phyloP scores from a whole-genome alignment of 2,797 vertebrate genomes.

The Bufotes viridis region DNA sequence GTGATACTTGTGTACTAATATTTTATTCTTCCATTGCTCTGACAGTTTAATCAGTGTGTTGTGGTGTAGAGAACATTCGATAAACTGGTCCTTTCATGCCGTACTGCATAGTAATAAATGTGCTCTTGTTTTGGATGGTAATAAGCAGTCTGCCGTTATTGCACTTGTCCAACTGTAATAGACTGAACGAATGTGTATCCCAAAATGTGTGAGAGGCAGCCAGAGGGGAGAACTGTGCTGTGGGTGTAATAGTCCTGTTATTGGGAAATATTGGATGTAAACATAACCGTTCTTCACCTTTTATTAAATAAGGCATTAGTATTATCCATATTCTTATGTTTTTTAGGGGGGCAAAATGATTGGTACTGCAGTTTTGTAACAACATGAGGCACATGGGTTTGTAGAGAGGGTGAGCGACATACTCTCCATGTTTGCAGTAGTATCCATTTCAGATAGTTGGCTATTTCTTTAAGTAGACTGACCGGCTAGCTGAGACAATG shows the following conservation, averaged over 20 bases:
- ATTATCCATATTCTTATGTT: neutral
- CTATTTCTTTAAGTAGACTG: too few species aligned
- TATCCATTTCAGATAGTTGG: too few species aligned
- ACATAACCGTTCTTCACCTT: neutral
- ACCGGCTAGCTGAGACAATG: too few species aligned
- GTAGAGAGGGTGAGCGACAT: too few species aligned
- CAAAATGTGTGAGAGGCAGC: neutral
- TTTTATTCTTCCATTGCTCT: constrained; percentile 54
- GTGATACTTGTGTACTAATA: constrained; percentile 48
- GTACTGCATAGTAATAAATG: constrained; percentile 53
- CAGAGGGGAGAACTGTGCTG: neutral
- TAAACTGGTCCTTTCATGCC: constrained; percentile 52
- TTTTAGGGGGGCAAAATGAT: neutral
- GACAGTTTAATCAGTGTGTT: constrained; percentile 63
- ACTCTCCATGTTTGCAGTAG: too few species aligned
- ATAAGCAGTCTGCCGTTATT: constrained; percentile 35
- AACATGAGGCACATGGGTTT: neutral
- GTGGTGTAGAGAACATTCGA: constrained; percentile 56
- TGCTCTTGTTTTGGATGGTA: constrained; percentile 42
- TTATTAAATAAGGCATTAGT: neutral
- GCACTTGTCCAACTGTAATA: constrained; percentile 45
- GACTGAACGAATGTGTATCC: constrained; percentile 19
- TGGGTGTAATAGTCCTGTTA: neutral
- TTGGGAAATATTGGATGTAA: neutral
- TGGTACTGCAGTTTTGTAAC: neutral